These are phyloP conservation scores for Pachycephus smyrnensis DNA, from an alignment of 2,888 invertebrate species.

Conservation along the genomic window DNA sequence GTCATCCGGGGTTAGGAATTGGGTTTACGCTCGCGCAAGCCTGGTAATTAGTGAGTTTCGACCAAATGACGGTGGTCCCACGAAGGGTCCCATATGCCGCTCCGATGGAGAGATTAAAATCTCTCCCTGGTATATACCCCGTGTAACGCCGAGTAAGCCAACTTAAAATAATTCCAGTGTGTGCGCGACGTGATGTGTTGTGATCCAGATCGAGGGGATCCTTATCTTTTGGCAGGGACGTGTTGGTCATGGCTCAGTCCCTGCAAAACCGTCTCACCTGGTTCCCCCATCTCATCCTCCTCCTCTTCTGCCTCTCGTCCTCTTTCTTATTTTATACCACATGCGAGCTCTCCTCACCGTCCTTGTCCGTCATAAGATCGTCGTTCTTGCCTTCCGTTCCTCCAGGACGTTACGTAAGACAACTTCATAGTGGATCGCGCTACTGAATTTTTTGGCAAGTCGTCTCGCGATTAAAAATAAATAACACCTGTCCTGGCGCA, in stretches of 20 bases:
- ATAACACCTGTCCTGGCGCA: too few relatives aligned
- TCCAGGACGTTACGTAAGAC: slow-evolving; percentile 9
- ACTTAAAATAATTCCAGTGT: slow-evolving; percentile 36
- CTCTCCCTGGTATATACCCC: slow-evolving; percentile 32
- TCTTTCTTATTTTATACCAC: neutral
- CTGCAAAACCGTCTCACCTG: slow-evolving; percentile 63
- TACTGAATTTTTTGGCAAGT: neutral
- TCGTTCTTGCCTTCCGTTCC: neutral
- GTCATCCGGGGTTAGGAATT: slow-evolving; percentile 53
- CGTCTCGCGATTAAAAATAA: neutral
- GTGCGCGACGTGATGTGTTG: slow-evolving; percentile 49
- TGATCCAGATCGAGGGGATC: slow-evolving; percentile 64
- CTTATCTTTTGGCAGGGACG: slow-evolving; percentile 57
- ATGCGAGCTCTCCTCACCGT: neutral
- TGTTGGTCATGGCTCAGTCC: slow-evolving; percentile 61
- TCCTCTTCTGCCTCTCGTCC: neutral
- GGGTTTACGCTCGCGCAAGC: slow-evolving; percentile 63
- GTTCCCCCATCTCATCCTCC: slow-evolving; percentile 43
- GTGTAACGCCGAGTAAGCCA: slow-evolving; percentile 29
- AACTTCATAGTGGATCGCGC: slow-evolving; percentile 2
- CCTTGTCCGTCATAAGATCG: neutral
- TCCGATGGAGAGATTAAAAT: slow-evolving; percentile 50
- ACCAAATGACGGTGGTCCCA: slow-evolving; percentile 63
- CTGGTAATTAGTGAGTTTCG: slow-evolving; percentile 62
- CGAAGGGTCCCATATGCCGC: slow-evolving; percentile 50